Evolutionary conservation across 37 sponge, comb jelly and placozoan genomes (phyloP).

Genomic region (Spongilla lacustris): DNA sequence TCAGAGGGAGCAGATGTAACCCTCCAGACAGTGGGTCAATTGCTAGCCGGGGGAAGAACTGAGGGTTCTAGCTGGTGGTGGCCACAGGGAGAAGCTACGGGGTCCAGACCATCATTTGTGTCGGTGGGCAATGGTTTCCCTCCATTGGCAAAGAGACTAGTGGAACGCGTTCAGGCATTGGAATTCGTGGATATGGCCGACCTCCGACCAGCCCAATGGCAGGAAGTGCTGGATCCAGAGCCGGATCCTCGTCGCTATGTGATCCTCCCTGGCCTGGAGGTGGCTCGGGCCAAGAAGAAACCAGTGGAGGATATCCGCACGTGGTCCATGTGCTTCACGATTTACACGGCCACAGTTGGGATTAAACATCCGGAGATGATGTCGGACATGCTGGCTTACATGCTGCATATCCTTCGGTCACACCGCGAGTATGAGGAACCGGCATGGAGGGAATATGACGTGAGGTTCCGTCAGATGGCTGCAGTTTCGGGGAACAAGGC

Average conservation of each 20-base stretch:
- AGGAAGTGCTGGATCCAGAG: slow-evolving; percentile 5
- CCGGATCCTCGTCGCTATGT: neutral
- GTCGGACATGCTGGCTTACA: neutral
- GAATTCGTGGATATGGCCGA: too few relatives aligned
- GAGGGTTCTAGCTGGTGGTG: too few relatives aligned
- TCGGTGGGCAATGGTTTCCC: too few relatives aligned
- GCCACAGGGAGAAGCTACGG: too few relatives aligned
- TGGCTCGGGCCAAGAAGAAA: neutral
- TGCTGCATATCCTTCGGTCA: neutral
- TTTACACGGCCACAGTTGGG: neutral
- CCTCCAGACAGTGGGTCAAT: too few relatives aligned
- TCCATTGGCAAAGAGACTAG: too few relatives aligned
- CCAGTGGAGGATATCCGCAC: slow-evolving; percentile 6
- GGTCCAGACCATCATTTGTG: too few relatives aligned
- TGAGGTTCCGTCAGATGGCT: slow-evolving; percentile 1
- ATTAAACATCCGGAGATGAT: neutral
- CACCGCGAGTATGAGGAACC: slow-evolving; percentile 4
- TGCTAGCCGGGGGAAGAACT: too few relatives aligned
- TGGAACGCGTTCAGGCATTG: too few relatives aligned
- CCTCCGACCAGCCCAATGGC: too few relatives aligned
- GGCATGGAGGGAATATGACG: slow-evolving; percentile 12
- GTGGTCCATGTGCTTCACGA: slow-evolving; percentile 2
- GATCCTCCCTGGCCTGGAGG: neutral
- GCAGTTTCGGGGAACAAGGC: slow-evolving; percentile 12
- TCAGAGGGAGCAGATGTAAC: too few relatives aligned